Conservation (phyloP, 2,113 vertebrate species). For the Myrmecobius fasciatus region DNA sequence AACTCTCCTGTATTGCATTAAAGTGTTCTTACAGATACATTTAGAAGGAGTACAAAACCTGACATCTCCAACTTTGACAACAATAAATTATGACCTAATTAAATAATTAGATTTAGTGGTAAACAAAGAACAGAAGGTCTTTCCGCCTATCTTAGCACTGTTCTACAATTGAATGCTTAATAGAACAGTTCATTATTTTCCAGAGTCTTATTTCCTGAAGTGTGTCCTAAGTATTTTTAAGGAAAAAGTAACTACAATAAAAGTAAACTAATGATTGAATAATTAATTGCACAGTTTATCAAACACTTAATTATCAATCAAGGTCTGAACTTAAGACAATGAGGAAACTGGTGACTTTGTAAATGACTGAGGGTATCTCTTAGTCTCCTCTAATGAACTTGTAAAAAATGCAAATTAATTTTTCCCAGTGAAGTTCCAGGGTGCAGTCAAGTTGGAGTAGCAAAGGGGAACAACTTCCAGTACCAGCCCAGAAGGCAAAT, state of each 20-base stretch:
- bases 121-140: constrained; percentile 19
- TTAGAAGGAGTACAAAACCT: constrained; percentile 57
- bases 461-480: no score
- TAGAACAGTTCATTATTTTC: neutral
- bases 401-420: constrained; percentile 86
- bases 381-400: constrained; percentile 83
- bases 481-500: no score
- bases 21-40: neutral
- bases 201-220: constrained; percentile 18
- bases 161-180: neutral
- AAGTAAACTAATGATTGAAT: constrained; percentile 86
- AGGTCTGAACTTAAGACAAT: constrained; percentile 80
- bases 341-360: constrained; percentile 86
- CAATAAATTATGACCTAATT: constrained; percentile 67
- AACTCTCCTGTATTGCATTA: neutral
- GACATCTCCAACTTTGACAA: constrained; percentile 53
- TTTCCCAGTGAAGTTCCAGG: constrained; percentile 52
- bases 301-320: constrained; percentile 83
- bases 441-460: no score
- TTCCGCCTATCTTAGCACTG: neutral
- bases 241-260: neutral
- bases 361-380: constrained; percentile 86
- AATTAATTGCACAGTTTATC: constrained; percentile 84
- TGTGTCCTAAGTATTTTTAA: neutral
- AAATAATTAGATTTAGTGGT: constrained; percentile 55